phyloP scores from a whole-genome alignment of 2,888 invertebrate species.

The Dryococelus australis region DNA sequence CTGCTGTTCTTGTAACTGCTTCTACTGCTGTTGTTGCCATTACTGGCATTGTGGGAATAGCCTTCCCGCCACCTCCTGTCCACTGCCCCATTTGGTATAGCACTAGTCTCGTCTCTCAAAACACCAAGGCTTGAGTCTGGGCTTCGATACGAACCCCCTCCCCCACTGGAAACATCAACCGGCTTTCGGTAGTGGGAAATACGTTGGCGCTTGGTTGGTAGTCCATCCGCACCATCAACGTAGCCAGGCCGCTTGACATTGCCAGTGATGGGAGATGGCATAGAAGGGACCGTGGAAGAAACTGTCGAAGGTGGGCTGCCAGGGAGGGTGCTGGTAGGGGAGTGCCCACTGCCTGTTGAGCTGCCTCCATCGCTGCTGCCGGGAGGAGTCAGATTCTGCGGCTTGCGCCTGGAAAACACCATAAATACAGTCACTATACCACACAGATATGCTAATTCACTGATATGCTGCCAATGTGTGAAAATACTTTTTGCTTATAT shows the following conservation, averaged over 20 bases:
- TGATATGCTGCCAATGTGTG: too few species aligned
- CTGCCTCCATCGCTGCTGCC: slow-evolving; percentile 83
- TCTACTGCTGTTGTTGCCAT: slow-evolving; percentile 4
- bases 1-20: slow-evolving; percentile 19
- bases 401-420: slow-evolving; percentile 73
- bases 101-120: background rate
- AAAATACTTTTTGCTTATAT: too few species aligned
- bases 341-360: slow-evolving; percentile 77
- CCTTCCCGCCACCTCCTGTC: background rate
- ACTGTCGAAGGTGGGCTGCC: slow-evolving; percentile 73
- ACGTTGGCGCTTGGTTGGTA: slow-evolving; percentile 78
- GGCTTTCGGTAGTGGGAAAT: slow-evolving; percentile 79
- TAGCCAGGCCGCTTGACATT: slow-evolving; percentile 66
- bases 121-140: background rate
- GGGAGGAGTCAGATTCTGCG: slow-evolving; percentile 89
- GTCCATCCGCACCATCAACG: slow-evolving; percentile 66
- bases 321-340: slow-evolving; percentile 76
- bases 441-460: background rate
- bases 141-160: slow-evolving; percentile 1
- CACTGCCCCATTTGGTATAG: background rate
- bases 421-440: background rate
- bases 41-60: slow-evolving; percentile 1
- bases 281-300: slow-evolving; percentile 63
- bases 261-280: slow-evolving; percentile 29
- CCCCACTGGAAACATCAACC: background rate